Evolutionary conservation across 2,888 invertebrate genomes (phyloP), one percentile per base, ranked within the genome.

Genomic region (Synergus umbraculus): DNA sequence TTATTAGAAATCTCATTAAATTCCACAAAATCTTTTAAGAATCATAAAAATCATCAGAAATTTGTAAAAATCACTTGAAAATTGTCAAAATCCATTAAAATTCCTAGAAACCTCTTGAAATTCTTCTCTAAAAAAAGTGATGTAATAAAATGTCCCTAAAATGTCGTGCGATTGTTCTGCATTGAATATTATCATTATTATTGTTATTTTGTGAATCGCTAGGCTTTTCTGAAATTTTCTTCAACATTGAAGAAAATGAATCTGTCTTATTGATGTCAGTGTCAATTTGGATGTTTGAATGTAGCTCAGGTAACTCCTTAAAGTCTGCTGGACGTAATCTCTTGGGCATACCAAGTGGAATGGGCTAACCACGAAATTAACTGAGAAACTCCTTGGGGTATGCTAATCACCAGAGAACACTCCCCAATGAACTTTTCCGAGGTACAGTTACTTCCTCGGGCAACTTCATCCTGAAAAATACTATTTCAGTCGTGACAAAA

Each of bases 371-470:
- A 43, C 66, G 12, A 66, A 66, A 66, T 66, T 66, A 66, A 66
- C 66, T 43, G 43, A 44, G 66, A 43, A 66, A 66, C 66, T 66
- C 66, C 66, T 66, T 43, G 15, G 66, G 66, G 66, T 66, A 66
- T 66, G 66, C 43, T 66, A 66, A 44, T 66, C 66, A 43, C 18
- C 5, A 29, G 18, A 9, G 58, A 58, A 58, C 58, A 58, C 58
- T 18, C 58, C 9, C 18, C 58, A 58, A 18, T 58, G 5, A 66
- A 66, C 66, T 66, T 66, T 66, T 44, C 66, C 12, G 4, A 18
- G n/a, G 18, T 54, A 18, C 9, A 43, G 44, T 9, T 66, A 43
- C 66, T 66, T 43, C 44, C 10, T 44, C 12, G 43, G 43, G 44
- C 10, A 66, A 66, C 44, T 66, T 66, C 18, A n/a, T 18, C 15